A percentile compares a stretch with the other conserved stretches of the same genome.
Evolutionary conservation across 1,140 invertebrate genomes (phyloP).

Genomic region (Rhagoletis pomonella): DNA sequence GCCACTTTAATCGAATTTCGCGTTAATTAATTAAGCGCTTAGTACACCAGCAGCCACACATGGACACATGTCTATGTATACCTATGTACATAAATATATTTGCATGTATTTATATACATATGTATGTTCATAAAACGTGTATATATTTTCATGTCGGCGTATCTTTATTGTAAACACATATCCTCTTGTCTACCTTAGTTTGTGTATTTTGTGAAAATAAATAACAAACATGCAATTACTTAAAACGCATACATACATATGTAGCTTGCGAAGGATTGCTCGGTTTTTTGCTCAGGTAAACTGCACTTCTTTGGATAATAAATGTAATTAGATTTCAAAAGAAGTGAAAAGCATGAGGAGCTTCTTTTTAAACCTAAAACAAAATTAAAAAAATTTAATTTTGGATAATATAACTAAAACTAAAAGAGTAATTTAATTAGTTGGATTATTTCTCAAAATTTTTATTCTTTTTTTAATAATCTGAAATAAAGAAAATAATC

Average conservation of each 20-base stretch:
- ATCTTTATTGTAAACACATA: background rate
- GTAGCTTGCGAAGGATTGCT: background rate
- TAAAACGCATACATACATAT: background rate
- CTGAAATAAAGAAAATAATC: no score
- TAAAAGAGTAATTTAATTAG: no score
- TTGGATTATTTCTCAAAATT: no score
- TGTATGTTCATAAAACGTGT: no score
- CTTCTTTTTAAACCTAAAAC: no score
- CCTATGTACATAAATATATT: background rate
- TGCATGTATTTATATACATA: background rate
- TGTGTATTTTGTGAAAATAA: slow-evolving; percentile 4
- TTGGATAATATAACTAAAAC: no score
- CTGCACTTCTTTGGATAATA: background rate
- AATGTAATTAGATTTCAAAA: slow-evolving; percentile 9
- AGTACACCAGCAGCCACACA: background rate
- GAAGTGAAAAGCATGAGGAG: no score
- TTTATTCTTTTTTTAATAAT: no score
- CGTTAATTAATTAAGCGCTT: slow-evolving; percentile 44
- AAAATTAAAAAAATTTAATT: no score
- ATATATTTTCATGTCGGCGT: background rate
- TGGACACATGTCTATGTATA: background rate
- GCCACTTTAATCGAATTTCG: background rate
- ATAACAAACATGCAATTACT: slow-evolving; percentile 7
- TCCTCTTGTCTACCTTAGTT: background rate
- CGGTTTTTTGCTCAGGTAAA: background rate